phyloP scores from a whole-genome alignment of 1,140 invertebrate species.

The Pectinophora gossypiella region DNA sequence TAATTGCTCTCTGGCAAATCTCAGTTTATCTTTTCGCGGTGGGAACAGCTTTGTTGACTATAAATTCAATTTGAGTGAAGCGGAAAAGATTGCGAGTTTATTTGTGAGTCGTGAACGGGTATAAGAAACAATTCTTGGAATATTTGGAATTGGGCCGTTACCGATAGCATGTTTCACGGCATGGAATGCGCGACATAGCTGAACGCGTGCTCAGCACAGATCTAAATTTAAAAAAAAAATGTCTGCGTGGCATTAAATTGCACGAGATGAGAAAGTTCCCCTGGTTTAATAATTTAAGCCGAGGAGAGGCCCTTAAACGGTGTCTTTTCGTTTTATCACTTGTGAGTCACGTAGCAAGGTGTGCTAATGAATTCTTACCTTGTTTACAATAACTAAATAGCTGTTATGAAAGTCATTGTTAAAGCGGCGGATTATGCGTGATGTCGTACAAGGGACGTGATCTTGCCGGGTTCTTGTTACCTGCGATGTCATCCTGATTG shows the following conservation, averaged over 20 bases:
- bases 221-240: no score
- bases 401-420: constrained; percentile 45
- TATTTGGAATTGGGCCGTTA: no score
- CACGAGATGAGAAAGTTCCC: no score
- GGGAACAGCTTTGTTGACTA: constrained; percentile 57
- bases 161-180: no score
- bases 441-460: constrained; percentile 36
- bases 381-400: constrained; percentile 52
- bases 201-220: no score
- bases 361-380: constrained; percentile 47
- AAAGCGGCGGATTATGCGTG: constrained; percentile 40
- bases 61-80: constrained; percentile 58
- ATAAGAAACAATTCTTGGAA: no score
- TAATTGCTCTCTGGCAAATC: constrained; percentile 65
- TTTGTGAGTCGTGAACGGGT: no score
- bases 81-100: constrained; percentile 36
- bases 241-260: neutral
- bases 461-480: constrained; percentile 6
- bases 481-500: no score
- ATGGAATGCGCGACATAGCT: no score
- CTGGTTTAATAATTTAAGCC: constrained; percentile 38
- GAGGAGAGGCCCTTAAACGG: constrained; percentile 28
- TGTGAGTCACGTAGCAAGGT: constrained; percentile 33
- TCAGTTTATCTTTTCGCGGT: constrained; percentile 65
- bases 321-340: constrained; percentile 34